Base-by-base conservation (phyloP, 2,888 invertebrate genomes). In the Phalera bucephala region DNA sequence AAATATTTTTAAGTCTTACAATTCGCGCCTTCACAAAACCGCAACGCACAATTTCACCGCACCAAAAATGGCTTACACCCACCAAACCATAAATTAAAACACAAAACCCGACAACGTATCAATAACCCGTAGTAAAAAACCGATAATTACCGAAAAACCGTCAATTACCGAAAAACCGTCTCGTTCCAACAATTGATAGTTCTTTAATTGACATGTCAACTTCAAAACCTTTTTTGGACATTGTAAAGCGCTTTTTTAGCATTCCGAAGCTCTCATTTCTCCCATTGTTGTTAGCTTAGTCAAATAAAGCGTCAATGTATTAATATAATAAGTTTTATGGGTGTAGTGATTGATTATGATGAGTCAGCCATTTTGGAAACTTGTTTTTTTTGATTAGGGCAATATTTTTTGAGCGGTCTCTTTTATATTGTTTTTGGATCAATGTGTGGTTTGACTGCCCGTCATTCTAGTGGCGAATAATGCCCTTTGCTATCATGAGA, bases 121-220 rank as follows among this genome's bases (percentile, higher is more conserved):
- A n/a, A n/a, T n/a, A n/a, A n/a, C n/a, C n/a, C n/a, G n/a, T n/a
- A n/a, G n/a, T n/a, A n/a, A n/a, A n/a, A n/a, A n/a, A n/a, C 21
- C 21, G 2, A 22, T 9, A 3, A 22, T 22, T 9, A 22, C 21
- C 20, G 20, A 9, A 10, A 9, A 25, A 25, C 22, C n/a, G n/a
- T n/a, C n/a, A n/a, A n/a, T n/a, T n/a, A n/a, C n/a, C n/a, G n/a
- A n/a, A n/a, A n/a, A n/a, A n/a, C n/a, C n/a, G n/a, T n/a, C n/a
- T n/a, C n/a, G n/a, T n/a, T n/a, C n/a, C n/a, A n/a, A 13, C 13
- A 15, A 28, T 28, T 28, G 11, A 29, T 29, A 11, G 29, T 29
- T 29, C 2, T 19, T 7, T 29, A 29, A 29, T 29, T 29, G 29
- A 29, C 29, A 29, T 19, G 29, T 29, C 29, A 29, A 19, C 19